These are phyloP conservation scores for Chinchilla lanigera DNA, from an alignment of 2,113 vertebrate species.

Conservation along the genomic window DNA sequence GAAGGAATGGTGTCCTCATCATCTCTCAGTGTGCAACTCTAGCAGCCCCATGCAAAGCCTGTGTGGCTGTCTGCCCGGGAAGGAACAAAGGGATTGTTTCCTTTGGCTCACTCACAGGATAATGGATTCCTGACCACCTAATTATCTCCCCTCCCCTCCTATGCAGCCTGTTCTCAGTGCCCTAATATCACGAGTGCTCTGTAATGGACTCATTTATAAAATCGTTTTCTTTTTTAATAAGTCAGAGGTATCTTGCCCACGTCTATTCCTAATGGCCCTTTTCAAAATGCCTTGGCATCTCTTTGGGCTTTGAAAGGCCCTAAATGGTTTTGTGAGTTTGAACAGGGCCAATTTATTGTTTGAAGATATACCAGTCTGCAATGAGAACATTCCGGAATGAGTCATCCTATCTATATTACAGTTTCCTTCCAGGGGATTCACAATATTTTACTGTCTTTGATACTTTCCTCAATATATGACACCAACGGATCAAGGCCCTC, in stretches of 20 bases:
- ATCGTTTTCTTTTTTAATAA: constrained; percentile 63
- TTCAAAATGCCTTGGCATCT: constrained; percentile 43
- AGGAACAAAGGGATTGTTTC: not conserved
- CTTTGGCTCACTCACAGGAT: constrained; percentile 39
- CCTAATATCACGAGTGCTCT: constrained; percentile 35
- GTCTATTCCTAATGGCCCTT: constrained; percentile 46
- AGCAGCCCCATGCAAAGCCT: not conserved
- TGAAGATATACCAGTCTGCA: not conserved
- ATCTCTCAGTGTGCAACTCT: no score
- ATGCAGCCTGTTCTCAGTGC: constrained; percentile 11
- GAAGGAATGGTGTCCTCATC: rapidly evolving
- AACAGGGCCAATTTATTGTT: constrained; percentile 47
- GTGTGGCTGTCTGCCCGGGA: not conserved
- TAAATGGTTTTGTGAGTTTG: constrained; percentile 63
- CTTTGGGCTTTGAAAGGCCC: constrained; percentile 49
- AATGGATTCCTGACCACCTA: constrained; percentile 41
- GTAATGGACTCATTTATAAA: constrained; percentile 69
- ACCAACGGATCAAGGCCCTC: not conserved
- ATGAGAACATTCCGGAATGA: not conserved
- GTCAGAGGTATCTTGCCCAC: constrained; percentile 37
- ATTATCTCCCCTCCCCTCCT: constrained; percentile 43
- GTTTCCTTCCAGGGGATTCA: not conserved
- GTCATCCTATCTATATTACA: not conserved
- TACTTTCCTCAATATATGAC: not conserved
- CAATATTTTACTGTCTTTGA: constrained; percentile 29